Evolutionary conservation across 2,888 invertebrate species (phyloP), one percentile per base, ranked within the genome.

Genomic region (Pyralis farinalis): DNA sequence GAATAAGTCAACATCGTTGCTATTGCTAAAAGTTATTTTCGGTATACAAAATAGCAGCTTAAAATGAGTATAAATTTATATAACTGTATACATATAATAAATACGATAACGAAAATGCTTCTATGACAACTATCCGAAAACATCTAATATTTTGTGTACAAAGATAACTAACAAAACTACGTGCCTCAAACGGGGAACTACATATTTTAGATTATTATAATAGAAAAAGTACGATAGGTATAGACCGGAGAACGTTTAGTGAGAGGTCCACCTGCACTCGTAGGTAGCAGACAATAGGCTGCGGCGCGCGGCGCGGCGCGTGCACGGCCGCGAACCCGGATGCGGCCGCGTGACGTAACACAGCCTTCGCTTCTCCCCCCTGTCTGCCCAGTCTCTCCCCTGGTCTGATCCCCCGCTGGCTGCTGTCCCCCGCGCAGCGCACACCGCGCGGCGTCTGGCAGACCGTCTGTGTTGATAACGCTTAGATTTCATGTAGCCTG

Each of bases 281-380:
- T 37, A 37, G 42, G 37, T 43, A 43, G 52, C 47, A 51, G 53
- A 60, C 62, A 63, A 63, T 62, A 64, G 65, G 47, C 50, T 52
- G 51, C 51, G 51, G 47, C 61, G 51, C 16, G 16, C 3, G 3
- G 16, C 25, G 25, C 2, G 66, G 75, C 82, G 81, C 83, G 81
- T 72, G 76, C 76, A 69, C 80, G 84, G 80, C 79, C 84, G 79
- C 84, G 87, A 86, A 86, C 87, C 87, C 87, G 87, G 87, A 86
- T 86, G 77, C 78, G 64, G 71, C 67, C 44, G 67, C 58, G 55
- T 82, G 86, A 86, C 84, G 86, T 84, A 83, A 86, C 71, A 59
- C 79, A 76, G 79, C 78, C 81, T 79, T 77, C 73, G 43, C 58
- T 53, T 53, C 65, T 58, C 51, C 52, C 46, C 52, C 38, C 53